Evolutionary conservation across 2,797 vertebrate genomes (phyloP).

Genomic region (Ibycter americanus): DNA sequence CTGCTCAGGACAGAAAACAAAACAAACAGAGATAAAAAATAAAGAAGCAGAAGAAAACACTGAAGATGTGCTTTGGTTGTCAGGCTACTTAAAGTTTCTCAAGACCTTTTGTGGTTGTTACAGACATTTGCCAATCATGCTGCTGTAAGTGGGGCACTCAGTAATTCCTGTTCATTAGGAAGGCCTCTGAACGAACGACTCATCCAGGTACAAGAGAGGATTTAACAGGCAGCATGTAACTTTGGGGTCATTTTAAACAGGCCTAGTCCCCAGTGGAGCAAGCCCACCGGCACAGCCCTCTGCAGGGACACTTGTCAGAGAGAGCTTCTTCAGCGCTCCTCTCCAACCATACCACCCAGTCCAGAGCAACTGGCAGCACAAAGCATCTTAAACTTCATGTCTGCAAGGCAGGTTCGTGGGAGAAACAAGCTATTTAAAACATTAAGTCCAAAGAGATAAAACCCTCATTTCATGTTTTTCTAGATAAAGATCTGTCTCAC

Average conservation of each 20-base stretch:
- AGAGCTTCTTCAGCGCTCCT: background rate
- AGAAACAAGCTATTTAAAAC: background rate
- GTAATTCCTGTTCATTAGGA: background rate
- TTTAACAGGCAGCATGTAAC: background rate
- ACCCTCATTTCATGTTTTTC: background rate
- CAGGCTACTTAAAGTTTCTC: background rate
- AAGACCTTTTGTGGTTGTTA: background rate
- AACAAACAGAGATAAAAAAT: background rate
- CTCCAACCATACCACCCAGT: fast-evolving
- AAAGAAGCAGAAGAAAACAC: background rate
- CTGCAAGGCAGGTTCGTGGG: background rate
- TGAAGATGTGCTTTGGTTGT: background rate
- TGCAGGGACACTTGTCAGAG: fast-evolving
- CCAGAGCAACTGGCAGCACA: background rate
- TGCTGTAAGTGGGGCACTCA: background rate
- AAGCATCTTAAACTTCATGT: background rate
- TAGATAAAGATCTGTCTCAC: background rate
- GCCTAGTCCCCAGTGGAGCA: background rate
- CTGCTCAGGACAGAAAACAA: background rate
- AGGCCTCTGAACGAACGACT: background rate
- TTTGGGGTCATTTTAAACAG: background rate
- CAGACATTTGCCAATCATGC: too few species aligned
- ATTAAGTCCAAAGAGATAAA: background rate
- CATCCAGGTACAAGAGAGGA: background rate
- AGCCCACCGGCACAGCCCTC: background rate